These are phyloP conservation scores for Phalera bucephala DNA, from an alignment of 2,888 invertebrate species.

Conservation along the genomic window DNA sequence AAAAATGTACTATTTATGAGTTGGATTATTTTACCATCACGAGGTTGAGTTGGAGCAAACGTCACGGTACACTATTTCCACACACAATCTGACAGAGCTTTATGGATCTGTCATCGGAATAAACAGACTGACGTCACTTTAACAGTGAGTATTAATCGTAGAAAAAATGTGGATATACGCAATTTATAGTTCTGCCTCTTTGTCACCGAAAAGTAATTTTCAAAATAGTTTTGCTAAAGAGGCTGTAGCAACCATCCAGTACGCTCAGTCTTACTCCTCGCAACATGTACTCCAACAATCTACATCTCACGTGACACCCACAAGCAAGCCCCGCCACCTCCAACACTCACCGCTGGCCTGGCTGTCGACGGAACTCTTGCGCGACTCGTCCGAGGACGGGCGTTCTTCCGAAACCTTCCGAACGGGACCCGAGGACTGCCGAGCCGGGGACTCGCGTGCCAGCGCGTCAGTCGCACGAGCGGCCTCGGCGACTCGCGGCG, in stretches of 20 bases:
- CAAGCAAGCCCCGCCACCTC: slow-evolving; percentile 11
- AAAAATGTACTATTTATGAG: too few relatives aligned
- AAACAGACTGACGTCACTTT: too few relatives aligned
- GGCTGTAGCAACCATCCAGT: too few relatives aligned
- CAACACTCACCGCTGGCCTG: slow-evolving; percentile 47
- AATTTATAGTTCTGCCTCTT: too few relatives aligned
- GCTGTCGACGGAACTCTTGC: slow-evolving; percentile 33
- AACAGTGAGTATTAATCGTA: too few relatives aligned
- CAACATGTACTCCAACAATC: too few relatives aligned
- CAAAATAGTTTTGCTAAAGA: too few relatives aligned
- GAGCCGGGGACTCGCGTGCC: background rate
- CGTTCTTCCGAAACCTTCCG: background rate
- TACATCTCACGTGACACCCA: slow-evolving; percentile 20
- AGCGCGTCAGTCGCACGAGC: background rate
- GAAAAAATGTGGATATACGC: too few relatives aligned
- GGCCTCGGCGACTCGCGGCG: slow-evolving; percentile 37
- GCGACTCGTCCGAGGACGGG: slow-evolving; percentile 23
- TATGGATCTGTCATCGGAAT: too few relatives aligned
- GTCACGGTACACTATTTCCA: slow-evolving; percentile 1
- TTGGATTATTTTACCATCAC: too few relatives aligned
- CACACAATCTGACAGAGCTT: background rate
- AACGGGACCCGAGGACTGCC: background rate
- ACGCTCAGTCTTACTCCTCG: too few relatives aligned
- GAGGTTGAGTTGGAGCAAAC: slow-evolving; percentile 7
- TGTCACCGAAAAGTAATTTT: too few relatives aligned